These are phyloP conservation scores for Cossypha polioptera DNA, from an alignment of 2,797 vertebrate genomes.

Conservation along the genomic window DNA sequence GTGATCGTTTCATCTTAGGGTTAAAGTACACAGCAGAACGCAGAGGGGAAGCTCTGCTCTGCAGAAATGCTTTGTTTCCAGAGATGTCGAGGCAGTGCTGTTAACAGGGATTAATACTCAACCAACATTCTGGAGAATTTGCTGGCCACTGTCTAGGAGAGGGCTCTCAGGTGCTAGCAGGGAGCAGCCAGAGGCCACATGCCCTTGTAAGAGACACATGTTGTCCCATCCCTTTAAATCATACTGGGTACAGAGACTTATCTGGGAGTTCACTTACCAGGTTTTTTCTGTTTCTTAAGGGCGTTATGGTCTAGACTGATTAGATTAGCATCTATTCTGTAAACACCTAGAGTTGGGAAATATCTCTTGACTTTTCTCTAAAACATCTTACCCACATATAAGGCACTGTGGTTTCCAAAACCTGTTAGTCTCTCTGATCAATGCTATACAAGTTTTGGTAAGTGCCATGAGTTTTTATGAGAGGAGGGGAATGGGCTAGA, in stretches of 20 bases:
- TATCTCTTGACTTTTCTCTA: slow-evolving; percentile 30
- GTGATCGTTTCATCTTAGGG: background rate
- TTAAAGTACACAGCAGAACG: background rate
- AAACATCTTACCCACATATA: background rate
- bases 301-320: slow-evolving; percentile 44
- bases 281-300: slow-evolving; percentile 32
- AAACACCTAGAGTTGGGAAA: slow-evolving; percentile 48
- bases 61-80: background rate
- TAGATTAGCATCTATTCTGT: slow-evolving; percentile 47
- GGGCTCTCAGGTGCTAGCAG: background rate
- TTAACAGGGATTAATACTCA: background rate
- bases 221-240: slow-evolving; percentile 25
- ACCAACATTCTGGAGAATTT: background rate
- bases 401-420: background rate
- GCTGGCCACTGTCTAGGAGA: background rate
- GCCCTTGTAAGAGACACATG: background rate
- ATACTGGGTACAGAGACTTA: slow-evolving; percentile 11
- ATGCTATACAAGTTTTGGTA: background rate
- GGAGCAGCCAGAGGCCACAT: background rate
- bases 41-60: background rate
- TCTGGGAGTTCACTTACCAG: slow-evolving; percentile 7
- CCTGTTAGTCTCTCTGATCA: background rate
- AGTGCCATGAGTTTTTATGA: background rate
- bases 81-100: background rate
- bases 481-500: background rate